Evolutionary conservation across 1,140 invertebrate species (phyloP), one percentile per base, ranked within the genome.

Genomic region (Magallana angulata): DNA sequence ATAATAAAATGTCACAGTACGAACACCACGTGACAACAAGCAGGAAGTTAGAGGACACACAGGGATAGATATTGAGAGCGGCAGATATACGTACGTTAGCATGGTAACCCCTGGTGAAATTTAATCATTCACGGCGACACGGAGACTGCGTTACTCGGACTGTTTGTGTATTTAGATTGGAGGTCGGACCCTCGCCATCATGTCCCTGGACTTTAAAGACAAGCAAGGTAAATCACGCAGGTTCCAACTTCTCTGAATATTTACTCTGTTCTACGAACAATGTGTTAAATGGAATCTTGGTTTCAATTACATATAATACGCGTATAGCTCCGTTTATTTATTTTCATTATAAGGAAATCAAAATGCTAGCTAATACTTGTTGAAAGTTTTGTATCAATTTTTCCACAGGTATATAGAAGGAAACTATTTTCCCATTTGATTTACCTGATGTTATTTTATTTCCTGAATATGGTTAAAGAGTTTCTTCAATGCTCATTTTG

Each of bases 81-180:
- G 68, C 24, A 18, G 24, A 4, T 9, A 30, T 18, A 12, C 68
- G 36, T 30, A 30, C 24, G 68, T 24, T 7, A 30, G 12, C 36
- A 30, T 36, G 36, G 36, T 30, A 30, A 71, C 68, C 12, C 30
- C 11, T 11, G 68, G 68, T 7, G 36, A 71, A 11, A 36, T 1
- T 36, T 36, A 36, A 36, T 3, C 36, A 36, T 36, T 4, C 36
- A 36, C 36, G 36, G 36, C 18, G 36, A 36, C 36, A 36, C 36
- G 36, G 36, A 36, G 36, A 36, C 36, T 36, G 36, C 1, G 36
- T 36, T 36, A 36, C 4, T 71, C 68, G 11, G 68, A 12, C 24
- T 36, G 36, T 71, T 71, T 71, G 68, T 71, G 68, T 71, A 30
- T 71, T 71, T 18, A 71, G 24, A 30, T 71, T 36, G 24, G 68